These are phyloP conservation scores for Cephalopachus bancanus DNA, from an alignment of 2,797 vertebrate species.

Conservation along the genomic window DNA sequence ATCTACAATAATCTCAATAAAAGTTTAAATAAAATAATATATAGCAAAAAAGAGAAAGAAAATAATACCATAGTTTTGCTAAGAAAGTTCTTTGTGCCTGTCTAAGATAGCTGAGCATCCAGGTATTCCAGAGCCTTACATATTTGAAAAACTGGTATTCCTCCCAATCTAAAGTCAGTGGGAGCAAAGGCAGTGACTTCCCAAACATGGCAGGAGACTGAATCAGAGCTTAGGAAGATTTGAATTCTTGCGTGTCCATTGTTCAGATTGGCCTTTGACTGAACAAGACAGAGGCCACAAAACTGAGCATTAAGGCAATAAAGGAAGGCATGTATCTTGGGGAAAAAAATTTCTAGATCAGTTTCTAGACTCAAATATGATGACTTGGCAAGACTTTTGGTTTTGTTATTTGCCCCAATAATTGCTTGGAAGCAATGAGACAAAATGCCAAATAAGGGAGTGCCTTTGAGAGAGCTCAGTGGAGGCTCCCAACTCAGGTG, in stretches of 20 bases:
- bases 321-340: background rate
- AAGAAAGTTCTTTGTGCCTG: background rate
- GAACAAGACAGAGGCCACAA: background rate
- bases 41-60: background rate
- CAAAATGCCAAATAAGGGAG: background rate
- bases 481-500: background rate
- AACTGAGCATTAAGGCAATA: background rate
- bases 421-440: background rate
- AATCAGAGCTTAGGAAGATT: background rate
- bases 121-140: background rate
- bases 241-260: background rate
- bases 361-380: background rate
- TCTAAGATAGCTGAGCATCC: background rate
- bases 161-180: background rate
- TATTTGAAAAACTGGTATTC: background rate
- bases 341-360: slow-evolving; percentile 21
- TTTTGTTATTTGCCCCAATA: slow-evolving; percentile 9
- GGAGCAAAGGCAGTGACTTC: background rate
- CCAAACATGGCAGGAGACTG: background rate
- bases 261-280: slow-evolving; percentile 20
- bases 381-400: background rate
- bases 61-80: background rate
- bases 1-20: slow-evolving; percentile 13
- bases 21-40: background rate
- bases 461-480: background rate